Evolutionary conservation across 2,797 vertebrate species (phyloP).

Genomic region (Notamacropus eugenii): DNA sequence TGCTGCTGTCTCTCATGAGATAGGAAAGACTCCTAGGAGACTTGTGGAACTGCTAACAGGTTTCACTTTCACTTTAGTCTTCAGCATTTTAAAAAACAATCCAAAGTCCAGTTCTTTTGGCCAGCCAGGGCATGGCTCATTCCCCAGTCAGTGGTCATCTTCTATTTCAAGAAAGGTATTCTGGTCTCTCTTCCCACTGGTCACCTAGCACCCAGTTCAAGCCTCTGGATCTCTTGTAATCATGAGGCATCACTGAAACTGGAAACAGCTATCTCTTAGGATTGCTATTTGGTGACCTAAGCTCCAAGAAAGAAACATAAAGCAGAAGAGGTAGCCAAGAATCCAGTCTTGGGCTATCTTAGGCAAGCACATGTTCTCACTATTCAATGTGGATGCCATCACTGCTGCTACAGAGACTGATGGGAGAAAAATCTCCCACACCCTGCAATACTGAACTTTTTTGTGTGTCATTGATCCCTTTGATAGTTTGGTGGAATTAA

Average conservation of each 20-base stretch:
- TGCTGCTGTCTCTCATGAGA: background rate
- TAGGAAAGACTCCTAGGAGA: background rate
- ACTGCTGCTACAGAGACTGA: background rate
- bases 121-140: background rate
- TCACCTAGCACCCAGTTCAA: background rate
- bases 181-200: background rate
- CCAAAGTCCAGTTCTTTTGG: background rate
- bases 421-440: background rate
- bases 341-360: background rate
- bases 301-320: background rate
- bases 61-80: background rate
- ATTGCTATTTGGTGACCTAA: background rate
- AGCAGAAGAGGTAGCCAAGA: background rate
- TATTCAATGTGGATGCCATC: background rate
- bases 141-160: background rate
- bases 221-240: background rate
- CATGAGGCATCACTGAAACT: background rate
- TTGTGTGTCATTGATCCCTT: background rate
- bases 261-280: background rate
- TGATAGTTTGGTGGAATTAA: background rate
- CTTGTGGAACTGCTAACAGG: background rate
- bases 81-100: background rate
- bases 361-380: background rate
- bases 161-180: background rate
- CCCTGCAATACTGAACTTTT: no score